phyloP scores from a whole-genome alignment of 2,113 vertebrate genomes.

The Pontoporia blainvillei region DNA sequence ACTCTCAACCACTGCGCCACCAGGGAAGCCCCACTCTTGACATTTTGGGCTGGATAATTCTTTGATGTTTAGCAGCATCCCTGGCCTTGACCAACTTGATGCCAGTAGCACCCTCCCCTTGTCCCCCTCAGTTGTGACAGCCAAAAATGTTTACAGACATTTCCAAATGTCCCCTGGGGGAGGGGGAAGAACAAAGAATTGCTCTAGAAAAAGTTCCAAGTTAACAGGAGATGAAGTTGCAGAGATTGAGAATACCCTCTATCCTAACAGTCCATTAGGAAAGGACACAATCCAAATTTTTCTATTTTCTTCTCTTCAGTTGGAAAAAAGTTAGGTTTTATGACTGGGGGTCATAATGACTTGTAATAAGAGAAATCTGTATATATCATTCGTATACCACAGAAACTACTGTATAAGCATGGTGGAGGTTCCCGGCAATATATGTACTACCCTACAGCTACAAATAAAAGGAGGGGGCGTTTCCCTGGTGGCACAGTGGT shows the following conservation, averaged over 20 bases:
- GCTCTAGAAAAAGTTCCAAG: neutral
- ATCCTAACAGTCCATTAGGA: neutral
- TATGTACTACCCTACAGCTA: neutral
- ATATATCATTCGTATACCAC: too few relatives aligned
- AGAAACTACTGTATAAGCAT: neutral
- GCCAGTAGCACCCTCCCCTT: neutral
- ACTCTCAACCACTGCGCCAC: too few relatives aligned
- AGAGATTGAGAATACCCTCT: rapidly evolving
- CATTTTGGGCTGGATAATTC: neutral
- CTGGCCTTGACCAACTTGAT: neutral
- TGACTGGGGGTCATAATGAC: neutral
- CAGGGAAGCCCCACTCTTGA: too few relatives aligned
- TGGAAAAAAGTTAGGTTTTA: neutral
- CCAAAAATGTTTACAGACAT: neutral
- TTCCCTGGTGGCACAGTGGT: too few relatives aligned
- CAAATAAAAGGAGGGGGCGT: neutral
- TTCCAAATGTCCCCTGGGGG: neutral
- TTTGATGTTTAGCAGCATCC: neutral
- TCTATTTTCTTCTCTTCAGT: neutral
- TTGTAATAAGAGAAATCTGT: neutral
- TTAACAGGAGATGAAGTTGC: neutral
- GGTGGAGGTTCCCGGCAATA: neutral
- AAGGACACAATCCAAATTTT: neutral
- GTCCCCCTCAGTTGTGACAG: neutral
- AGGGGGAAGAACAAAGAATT: neutral